Evolutionary conservation across 2,113 vertebrate species (phyloP).

Genomic region (Notothenia rossii): DNA sequence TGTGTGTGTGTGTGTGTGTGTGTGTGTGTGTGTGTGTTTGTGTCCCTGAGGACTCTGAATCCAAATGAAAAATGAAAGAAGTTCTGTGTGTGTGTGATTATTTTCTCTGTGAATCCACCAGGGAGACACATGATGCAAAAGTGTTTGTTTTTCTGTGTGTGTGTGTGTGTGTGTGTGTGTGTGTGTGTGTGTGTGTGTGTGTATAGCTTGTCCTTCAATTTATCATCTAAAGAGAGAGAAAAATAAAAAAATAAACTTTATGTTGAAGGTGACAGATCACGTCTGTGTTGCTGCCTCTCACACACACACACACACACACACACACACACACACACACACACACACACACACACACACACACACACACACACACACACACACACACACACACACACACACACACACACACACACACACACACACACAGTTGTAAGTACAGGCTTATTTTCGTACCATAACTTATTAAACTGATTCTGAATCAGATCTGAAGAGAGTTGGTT

Average conservation of each 20-base stretch:
- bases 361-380: slow-evolving; percentile 13
- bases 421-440: no score
- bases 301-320: slow-evolving; percentile 9
- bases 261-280: slow-evolving; percentile 30
- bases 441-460: no score
- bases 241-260: background rate
- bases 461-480: no score
- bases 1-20: no score
- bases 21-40: slow-evolving; percentile 10
- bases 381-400: no score
- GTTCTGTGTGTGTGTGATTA: slow-evolving; percentile 33
- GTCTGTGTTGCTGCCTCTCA: background rate
- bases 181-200: slow-evolving; percentile 4
- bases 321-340: slow-evolving; percentile 33
- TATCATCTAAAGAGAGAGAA: slow-evolving; percentile 2
- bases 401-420: no score
- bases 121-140: slow-evolving; percentile 43
- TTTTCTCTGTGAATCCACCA: slow-evolving; percentile 44
- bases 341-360: slow-evolving; percentile 13
- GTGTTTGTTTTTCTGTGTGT: background rate
- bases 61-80: slow-evolving; percentile 47
- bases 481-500: no score
- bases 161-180: slow-evolving; percentile 4
- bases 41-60: slow-evolving; percentile 29
- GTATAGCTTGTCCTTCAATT: slow-evolving; percentile 15